Percentiles rank a stretch among this genome's conserved stretches.
phyloP scores from a whole-genome alignment of 2,113 vertebrate genomes.

The Cryptomyrus ogoouensis region DNA sequence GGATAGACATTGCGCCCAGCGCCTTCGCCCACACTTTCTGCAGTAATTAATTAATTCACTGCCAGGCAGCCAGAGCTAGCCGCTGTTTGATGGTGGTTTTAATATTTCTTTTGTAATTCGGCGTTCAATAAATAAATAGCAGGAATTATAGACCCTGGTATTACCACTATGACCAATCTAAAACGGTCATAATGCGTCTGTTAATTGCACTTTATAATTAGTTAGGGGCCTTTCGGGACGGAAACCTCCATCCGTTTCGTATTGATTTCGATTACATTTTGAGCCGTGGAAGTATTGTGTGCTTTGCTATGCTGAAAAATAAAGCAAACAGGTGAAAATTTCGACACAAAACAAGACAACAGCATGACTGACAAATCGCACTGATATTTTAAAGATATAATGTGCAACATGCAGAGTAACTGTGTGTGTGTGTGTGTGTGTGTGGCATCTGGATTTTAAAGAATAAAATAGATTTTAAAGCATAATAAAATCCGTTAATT shows the following conservation, averaged over 20 bases:
- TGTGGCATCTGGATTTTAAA: background rate
- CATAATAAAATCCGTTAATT: background rate
- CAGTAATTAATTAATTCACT: slow-evolving; percentile 15
- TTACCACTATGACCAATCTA: background rate
- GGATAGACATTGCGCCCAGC: background rate
- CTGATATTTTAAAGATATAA: background rate
- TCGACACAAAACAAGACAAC: background rate
- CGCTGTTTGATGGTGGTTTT: background rate
- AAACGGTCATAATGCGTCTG: background rate
- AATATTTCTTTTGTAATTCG: background rate
- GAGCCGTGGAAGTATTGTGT: background rate
- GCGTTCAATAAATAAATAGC: background rate
- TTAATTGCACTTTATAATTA: background rate
- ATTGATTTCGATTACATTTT: background rate
- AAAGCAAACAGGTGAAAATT: slow-evolving; percentile 18
- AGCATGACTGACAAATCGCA: slow-evolving; percentile 10
- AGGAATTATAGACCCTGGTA: background rate
- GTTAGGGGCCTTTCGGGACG: background rate
- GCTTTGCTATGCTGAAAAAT: slow-evolving; percentile 22
- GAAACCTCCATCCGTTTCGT: background rate
- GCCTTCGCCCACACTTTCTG: slow-evolving; percentile 6
- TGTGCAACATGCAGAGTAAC: background rate
- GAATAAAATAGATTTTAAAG: background rate
- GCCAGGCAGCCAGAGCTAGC: background rate
- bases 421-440: background rate